Base-by-base conservation (phyloP, 2,888 invertebrate genomes). In the Lasioglossum zephyrum region DNA sequence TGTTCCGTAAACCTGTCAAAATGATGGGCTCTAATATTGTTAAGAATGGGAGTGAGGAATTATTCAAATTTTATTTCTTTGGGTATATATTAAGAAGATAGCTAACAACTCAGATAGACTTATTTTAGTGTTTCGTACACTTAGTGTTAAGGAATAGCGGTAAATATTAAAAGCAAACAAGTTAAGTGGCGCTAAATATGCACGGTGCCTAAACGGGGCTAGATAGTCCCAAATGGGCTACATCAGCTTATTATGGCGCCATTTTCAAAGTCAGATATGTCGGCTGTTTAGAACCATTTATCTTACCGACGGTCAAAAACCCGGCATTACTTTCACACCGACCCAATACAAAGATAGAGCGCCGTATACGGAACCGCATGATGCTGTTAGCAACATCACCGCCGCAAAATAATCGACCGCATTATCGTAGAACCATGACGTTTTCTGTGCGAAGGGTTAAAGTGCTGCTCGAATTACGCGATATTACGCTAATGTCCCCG, bases 381-480 rank as follows among this genome's bases (percentile, higher is more conserved):
- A 73, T 73, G 66, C 78, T 75, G 74, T 78, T 84, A 72, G 63
- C 13, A 63, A 57, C 77, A 44, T 78, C 74, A 70, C 13, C 74
- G 41, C 70, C 16, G 36, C 22, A 18, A 41, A 47, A 41, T 78
- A 75, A 84, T 84, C 72, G 72, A 78, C 63, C 47, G 60, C 63
- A 47, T 73, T 53, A 66, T 53, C 78, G 44, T 66, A 78, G 53
- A 75, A 79, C 78, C 83, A 63, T 75, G 70, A 82, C 57, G 69
- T 83, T 72, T 70, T 83, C 36, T 36, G 70, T 36, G 70, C 63
- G 31, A 57, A 76, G 74, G 82, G 82, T 82, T 75, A 74, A 72
- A 82, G 84, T 76, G 63, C 13, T 83, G 78, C 78, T 75, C 75
- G 83, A 78, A 83, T 84, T 82, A 84, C 74, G 77, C 47, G 53